These are phyloP conservation scores for Prosapia bicincta DNA, from an alignment of 2,888 invertebrate species.

Conservation along the genomic window DNA sequence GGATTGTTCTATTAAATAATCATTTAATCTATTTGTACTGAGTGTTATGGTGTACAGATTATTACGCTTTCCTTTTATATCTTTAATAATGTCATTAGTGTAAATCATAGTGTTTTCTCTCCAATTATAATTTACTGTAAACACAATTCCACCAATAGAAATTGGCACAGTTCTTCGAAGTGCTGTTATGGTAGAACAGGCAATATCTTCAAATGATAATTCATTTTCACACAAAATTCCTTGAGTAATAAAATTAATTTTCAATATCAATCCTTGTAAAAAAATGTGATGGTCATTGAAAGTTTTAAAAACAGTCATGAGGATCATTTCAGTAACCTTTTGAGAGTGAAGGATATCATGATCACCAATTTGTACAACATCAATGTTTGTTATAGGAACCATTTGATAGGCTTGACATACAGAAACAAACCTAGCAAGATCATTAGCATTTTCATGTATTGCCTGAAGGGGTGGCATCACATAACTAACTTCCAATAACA, in stretches of 20 bases:
- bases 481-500: constrained; percentile 54
- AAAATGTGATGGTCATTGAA: constrained; percentile 59
- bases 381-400: constrained; percentile 68
- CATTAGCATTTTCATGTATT: constrained; percentile 58
- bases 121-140: constrained; percentile 47
- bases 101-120: background rate
- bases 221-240: constrained; percentile 53
- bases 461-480: constrained; percentile 55
- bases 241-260: constrained; percentile 64
- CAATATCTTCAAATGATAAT: constrained; percentile 53
- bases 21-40: background rate
- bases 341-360: constrained; percentile 57
- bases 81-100: background rate
- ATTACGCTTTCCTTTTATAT: background rate
- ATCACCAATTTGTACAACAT: constrained; percentile 54
- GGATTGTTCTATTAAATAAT: background rate
- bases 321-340: constrained; percentile 52
- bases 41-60: background rate
- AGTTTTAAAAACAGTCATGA: constrained; percentile 60
- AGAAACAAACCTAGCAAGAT: constrained; percentile 59
- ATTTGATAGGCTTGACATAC: constrained; percentile 59
- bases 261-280: constrained; percentile 61
- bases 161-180: constrained; percentile 50
- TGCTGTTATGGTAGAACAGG: constrained; percentile 56
- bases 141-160: constrained; percentile 71